Evolutionary conservation across 92 coral and sea anemone genomes (phyloP).

Genomic region (Actinernus sp.): DNA sequence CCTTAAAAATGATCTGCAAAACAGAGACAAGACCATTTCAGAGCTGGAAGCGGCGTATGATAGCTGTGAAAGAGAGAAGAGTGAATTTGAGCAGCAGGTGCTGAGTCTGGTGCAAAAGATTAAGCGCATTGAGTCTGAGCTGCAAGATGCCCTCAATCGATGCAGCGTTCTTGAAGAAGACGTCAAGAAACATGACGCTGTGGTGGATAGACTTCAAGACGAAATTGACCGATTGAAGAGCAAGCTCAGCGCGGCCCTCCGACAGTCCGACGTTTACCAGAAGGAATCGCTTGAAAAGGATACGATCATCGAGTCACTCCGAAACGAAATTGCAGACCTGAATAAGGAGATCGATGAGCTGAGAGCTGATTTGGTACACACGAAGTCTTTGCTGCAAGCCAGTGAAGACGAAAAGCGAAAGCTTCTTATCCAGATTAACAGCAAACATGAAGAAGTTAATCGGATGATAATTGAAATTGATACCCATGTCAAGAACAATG

Average conservation of each 20-base stretch:
- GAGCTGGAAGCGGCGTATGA: slow-evolving; percentile 90
- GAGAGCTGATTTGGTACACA: slow-evolving; percentile 83
- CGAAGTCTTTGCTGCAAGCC: slow-evolving; percentile 74
- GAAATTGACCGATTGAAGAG: slow-evolving; percentile 84
- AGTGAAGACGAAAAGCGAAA: slow-evolving; percentile 86
- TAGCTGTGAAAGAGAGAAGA: slow-evolving; percentile 79
- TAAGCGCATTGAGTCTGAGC: slow-evolving; percentile 81
- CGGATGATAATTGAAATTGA: slow-evolving; percentile 79
- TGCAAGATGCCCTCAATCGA: slow-evolving; percentile 81
- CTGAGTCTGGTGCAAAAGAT: slow-evolving; percentile 76
- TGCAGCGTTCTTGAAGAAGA: slow-evolving; percentile 82
- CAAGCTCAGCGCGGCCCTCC: slow-evolving; percentile 83
- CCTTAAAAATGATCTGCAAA: slow-evolving; percentile 77
- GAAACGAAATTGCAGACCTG: slow-evolving; percentile 71
- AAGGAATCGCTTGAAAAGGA: slow-evolving; percentile 82
- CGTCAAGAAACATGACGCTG: slow-evolving; percentile 70
- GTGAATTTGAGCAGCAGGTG: slow-evolving; percentile 89
- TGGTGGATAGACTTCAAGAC: slow-evolving; percentile 79
- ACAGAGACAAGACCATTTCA: slow-evolving; percentile 75
- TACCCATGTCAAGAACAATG: slow-evolving; percentile 67
- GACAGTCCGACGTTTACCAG: slow-evolving; percentile 75
- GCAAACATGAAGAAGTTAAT: slow-evolving; percentile 84
- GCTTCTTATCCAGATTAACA: slow-evolving; percentile 67
- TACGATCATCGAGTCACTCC: slow-evolving; percentile 80
- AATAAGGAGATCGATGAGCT: slow-evolving; percentile 89